Evolutionary conservation across 2,888 invertebrate species (phyloP).

Genomic region (Amiota communis): DNA sequence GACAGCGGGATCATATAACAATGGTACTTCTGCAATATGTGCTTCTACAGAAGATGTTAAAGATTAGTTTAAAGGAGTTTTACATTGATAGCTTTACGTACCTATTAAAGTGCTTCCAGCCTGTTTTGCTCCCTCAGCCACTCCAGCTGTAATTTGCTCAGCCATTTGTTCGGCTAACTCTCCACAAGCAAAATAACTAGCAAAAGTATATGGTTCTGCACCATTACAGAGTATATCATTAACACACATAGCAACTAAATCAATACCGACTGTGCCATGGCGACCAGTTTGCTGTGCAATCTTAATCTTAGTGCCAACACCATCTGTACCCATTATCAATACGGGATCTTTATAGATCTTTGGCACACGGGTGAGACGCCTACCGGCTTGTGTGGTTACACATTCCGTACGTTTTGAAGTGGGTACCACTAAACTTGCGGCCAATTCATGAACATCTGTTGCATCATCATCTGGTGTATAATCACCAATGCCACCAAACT

Average conservation of each 20-base stretch:
- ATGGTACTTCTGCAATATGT: constrained; percentile 96
- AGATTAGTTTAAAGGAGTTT: not conserved
- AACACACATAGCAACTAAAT: constrained; percentile 98
- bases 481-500: constrained; percentile 57
- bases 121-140: constrained; percentile 87
- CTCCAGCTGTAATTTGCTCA: constrained; percentile 74
- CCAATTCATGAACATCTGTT: constrained; percentile 38
- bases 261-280: constrained; percentile 90
- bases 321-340: constrained; percentile 95
- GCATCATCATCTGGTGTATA: constrained; percentile 24
- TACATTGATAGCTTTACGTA: constrained; percentile 69
- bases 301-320: constrained; percentile 98
- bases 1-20: constrained; percentile 88
- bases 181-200: constrained; percentile 95
- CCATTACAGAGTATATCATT: constrained; percentile 98
- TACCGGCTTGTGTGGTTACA: constrained; percentile 59
- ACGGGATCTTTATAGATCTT: constrained; percentile 81
- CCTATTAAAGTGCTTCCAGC: constrained; percentile 91
- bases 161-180: constrained; percentile 82
- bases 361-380: constrained; percentile 68
- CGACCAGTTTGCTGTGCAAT: constrained; percentile 85
- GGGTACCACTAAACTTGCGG: constrained; percentile 24
- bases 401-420: constrained; percentile 56
- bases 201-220: constrained; percentile 94
- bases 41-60: constrained; percentile 77